Percentiles rank a stretch among this genome's conserved stretches.
These are phyloP conservation scores for Oxycera nigricornis DNA, from an alignment of 2,888 invertebrate species.

Conservation along the genomic window DNA sequence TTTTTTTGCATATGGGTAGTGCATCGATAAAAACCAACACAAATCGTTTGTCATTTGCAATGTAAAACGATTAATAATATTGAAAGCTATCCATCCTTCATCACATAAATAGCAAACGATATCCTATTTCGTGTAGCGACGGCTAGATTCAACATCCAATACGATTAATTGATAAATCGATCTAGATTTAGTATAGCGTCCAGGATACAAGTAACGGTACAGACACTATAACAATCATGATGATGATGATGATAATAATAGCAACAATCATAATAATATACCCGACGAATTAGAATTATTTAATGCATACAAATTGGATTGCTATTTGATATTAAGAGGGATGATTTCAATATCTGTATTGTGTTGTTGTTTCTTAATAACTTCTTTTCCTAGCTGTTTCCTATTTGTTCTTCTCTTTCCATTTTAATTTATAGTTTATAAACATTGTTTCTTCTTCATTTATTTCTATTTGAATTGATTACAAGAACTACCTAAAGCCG, in stretches of 20 bases:
- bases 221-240: too few species aligned
- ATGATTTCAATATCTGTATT: conserved; percentile 9
- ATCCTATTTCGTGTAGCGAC: too few species aligned
- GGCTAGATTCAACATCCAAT: too few species aligned
- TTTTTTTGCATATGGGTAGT: neutral
- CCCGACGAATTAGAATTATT: conserved; percentile 6
- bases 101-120: conserved; percentile 2
- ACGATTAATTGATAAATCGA: neutral
- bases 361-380: too few species aligned
- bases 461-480: conserved; percentile 24
- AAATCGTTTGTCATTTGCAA: conserved; percentile 44
- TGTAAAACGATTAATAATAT: conserved; percentile 34
- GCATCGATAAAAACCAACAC: conserved; percentile 42
- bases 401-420: neutral
- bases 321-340: conserved; percentile 31
- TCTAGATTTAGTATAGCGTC: too few species aligned
- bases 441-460: conserved; percentile 3
- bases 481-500: conserved; percentile 37
- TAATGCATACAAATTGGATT: conserved; percentile 30
- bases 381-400: too few species aligned
- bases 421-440: neutral
- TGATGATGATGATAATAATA: too few species aligned
- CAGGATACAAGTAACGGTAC: too few species aligned
- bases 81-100: conserved; percentile 3
- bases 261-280: conserved; percentile 10